Evolutionary conservation across 2,888 invertebrate species (phyloP), one percentile per base, ranked within the genome.

Genomic region (Yponomeuta sedellus): DNA sequence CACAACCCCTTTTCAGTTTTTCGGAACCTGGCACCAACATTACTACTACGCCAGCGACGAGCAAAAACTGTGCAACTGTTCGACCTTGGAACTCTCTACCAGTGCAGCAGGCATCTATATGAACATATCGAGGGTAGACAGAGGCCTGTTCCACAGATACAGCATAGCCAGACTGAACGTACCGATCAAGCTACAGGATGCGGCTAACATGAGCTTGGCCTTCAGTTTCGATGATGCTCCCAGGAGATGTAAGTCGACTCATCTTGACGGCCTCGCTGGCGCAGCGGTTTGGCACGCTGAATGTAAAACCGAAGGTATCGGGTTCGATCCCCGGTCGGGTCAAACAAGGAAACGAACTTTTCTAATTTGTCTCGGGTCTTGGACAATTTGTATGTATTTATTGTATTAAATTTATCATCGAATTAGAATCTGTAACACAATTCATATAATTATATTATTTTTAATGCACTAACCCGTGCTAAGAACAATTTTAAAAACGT

Each of bases 11-110:
- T 34, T 25, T 66, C 71, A 90, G 89, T 90, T 90, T 65, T 83
- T 74, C 65, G 81, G 82, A 0, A 84, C 79, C 72, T 90, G 90
- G 89, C 78, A 83, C 64, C 88, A 89, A 73, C 72, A 77, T 0
- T 83, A 84, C 69, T 81, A 83, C 66, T 87, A 81, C 71, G 84
- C 88, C 61, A 85, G 86, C 68, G 84, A 85, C 67, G 80, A 79
- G 0, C 83, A 81, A 66, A 71, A 74, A 2, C 75, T 75, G 20
- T 87, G 80, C 70, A 85, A 87, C 66, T 90, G 90, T 68, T 86
- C 87, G 0, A 75, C 77, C 0, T 65, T 87, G 5, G 79, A 85
- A 34, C 69, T 86, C 20, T 67, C 74, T 40, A 82, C 77, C 0
- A 78, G 68, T 20, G 75, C 80, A 0, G 72, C 77, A 1, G 83